phyloP scores from a whole-genome alignment of 2,797 vertebrate species.

The Platyrinchus mystaceus region DNA sequence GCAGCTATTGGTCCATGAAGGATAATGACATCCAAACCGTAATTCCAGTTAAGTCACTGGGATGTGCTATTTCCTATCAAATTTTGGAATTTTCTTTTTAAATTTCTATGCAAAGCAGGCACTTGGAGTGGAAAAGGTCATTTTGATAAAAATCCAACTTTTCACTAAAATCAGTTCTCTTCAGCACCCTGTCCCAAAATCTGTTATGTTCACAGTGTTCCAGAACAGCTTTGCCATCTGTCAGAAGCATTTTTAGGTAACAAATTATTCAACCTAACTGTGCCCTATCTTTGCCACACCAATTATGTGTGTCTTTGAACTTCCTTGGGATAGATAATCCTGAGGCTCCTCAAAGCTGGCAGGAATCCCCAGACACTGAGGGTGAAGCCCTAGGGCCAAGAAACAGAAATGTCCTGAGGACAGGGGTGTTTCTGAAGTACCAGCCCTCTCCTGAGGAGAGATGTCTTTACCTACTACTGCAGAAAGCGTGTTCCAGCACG shows the following conservation, averaged over 20 bases:
- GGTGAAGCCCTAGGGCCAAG: not conserved
- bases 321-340: not conserved
- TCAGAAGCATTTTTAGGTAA: conserved; percentile 56
- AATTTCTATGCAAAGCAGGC: conserved; percentile 32
- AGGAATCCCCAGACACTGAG: not conserved
- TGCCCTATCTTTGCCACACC: not conserved
- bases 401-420: not conserved
- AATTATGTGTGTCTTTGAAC: not conserved
- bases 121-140: conserved; percentile 34
- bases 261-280: conserved; percentile 43
- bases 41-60: not conserved
- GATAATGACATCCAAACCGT: not conserved
- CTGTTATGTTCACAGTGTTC: conserved; percentile 51
- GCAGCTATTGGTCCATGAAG: not conserved
- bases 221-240: conserved; percentile 41
- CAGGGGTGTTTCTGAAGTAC: not conserved
- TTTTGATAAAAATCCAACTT: conserved; percentile 49
- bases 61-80: not conserved
- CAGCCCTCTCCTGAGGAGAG: not conserved
- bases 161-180: conserved; percentile 51
- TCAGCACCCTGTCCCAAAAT: conserved; percentile 52
- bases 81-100: not conserved
- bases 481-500: not conserved
- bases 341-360: not conserved
- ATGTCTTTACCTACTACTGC: not conserved